Evolutionary conservation across 2,113 vertebrate species (phyloP).

Genomic region (Sinocyclocheilus maitianheensis): DNA sequence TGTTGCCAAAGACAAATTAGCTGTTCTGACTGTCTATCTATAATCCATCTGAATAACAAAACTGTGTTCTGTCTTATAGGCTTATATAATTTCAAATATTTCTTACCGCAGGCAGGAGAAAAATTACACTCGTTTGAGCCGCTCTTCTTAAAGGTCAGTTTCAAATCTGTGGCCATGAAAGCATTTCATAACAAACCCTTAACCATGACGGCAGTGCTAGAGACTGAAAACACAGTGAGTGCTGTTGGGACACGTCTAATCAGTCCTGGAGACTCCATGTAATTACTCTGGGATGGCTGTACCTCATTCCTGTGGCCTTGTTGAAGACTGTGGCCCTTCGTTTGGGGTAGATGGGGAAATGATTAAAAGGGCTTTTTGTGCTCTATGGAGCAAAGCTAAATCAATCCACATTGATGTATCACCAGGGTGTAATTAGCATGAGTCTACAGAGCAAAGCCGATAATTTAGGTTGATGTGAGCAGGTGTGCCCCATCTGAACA

Average conservation of each 20-base stretch:
- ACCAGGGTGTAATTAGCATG: slow-evolving; percentile 57
- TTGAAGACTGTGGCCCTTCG: slow-evolving; percentile 33
- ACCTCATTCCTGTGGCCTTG: slow-evolving; percentile 31
- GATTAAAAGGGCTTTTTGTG: slow-evolving; percentile 57
- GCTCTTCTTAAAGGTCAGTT: slow-evolving; percentile 32
- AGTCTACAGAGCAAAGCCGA: slow-evolving; percentile 49
- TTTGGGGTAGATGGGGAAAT: slow-evolving; percentile 45
- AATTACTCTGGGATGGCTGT: slow-evolving; percentile 35
- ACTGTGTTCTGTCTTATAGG: not conserved
- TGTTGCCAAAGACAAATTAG: not conserved
- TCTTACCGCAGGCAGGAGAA: not conserved
- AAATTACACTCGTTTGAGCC: not conserved
- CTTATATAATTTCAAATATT: not conserved
- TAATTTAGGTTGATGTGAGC: slow-evolving; percentile 50
- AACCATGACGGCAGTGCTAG: not conserved
- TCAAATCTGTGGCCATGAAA: not conserved
- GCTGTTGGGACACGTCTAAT: slow-evolving; percentile 31
- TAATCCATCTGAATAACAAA: not conserved
- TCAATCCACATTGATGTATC: slow-evolving; percentile 60
- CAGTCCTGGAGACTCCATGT: slow-evolving; percentile 17
- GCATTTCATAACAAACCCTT: slow-evolving; percentile 16
- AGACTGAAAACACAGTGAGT: not conserved
- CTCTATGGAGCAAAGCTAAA: slow-evolving; percentile 52
- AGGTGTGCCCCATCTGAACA: slow-evolving; percentile 43
- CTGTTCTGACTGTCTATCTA: not conserved